Conservation (phyloP, 2,888 invertebrate species). For the Ophion obscuratus region DNA sequence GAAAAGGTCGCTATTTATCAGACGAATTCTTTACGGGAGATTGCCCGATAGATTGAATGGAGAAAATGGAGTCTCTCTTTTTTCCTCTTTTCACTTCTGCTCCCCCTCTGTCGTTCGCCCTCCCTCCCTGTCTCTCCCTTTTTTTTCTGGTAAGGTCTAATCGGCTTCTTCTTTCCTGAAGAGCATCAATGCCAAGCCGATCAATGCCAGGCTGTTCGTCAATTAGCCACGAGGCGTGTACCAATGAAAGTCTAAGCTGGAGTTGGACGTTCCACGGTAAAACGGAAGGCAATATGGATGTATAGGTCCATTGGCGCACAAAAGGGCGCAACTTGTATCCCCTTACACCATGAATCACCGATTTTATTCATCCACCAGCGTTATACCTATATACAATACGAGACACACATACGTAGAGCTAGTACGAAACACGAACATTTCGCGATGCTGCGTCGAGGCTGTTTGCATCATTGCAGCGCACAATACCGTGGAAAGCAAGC, state of each 20-base stretch:
- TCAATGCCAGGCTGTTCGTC: constrained; percentile 64
- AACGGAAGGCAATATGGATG: constrained; percentile 34
- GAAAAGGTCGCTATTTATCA: constrained; percentile 58
- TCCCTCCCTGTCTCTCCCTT: constrained; percentile 1
- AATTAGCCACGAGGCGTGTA: constrained; percentile 59
- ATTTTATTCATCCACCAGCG: background rate
- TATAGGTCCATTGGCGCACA: background rate
- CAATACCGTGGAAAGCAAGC: constrained; percentile 30
- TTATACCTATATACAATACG: background rate
- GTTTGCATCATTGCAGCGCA: constrained; percentile 20
- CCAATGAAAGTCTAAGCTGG: constrained; percentile 60
- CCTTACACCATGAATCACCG: background rate
- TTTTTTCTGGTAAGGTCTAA: constrained; percentile 22
- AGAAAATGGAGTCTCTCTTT: constrained; percentile 22
- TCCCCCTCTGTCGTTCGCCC: background rate
- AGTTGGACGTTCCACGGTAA: constrained; percentile 37
- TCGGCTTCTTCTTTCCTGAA: constrained; percentile 40
- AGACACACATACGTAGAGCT: background rate
- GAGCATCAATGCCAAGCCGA: constrained; percentile 59
- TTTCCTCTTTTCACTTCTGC: background rate
- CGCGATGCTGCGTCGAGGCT: constrained; percentile 14
- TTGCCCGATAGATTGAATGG: constrained; percentile 38
- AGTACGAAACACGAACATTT: constrained; percentile 23
- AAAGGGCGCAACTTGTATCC: background rate
- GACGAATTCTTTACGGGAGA: constrained; percentile 49